These are phyloP conservation scores for Synanthedon myopaeformis DNA, from an alignment of 2,888 invertebrate species.

Conservation along the genomic window DNA sequence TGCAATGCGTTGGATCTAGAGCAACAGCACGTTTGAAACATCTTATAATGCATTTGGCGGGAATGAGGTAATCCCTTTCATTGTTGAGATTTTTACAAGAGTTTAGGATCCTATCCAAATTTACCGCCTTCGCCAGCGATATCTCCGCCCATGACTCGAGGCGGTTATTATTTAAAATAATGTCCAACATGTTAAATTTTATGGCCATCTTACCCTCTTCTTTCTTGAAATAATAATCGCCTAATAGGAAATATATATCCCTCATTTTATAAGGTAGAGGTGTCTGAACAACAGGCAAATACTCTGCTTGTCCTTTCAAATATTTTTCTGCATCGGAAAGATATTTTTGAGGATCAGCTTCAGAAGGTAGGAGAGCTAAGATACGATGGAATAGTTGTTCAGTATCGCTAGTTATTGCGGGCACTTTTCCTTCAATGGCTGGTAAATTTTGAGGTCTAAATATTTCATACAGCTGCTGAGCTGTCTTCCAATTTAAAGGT, in stretches of 20 bases:
- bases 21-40: constrained; percentile 86
- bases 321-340: constrained; percentile 75
- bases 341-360: constrained; percentile 74
- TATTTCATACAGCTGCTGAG: constrained; percentile 82
- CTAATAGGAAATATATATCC: constrained; percentile 90
- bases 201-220: constrained; percentile 81
- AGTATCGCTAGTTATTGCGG: constrained; percentile 85
- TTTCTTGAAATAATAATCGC: constrained; percentile 92
- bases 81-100: constrained; percentile 73
- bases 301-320: constrained; percentile 72
- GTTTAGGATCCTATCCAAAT: constrained; percentile 84
- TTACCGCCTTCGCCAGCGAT: constrained; percentile 82
- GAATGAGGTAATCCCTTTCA: constrained; percentile 75
- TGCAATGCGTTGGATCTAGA: constrained; percentile 78
- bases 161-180: constrained; percentile 82
- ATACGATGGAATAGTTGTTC: constrained; percentile 80
- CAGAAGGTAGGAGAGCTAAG: constrained; percentile 75
- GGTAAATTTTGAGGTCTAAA: constrained; percentile 84
- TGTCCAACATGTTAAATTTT: constrained; percentile 85
- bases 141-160: constrained; percentile 95
- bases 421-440: constrained; percentile 80
- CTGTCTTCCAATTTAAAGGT: constrained; percentile 78
- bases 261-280: constrained; percentile 72
- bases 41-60: constrained; percentile 79
- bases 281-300: constrained; percentile 65